Evolutionary conservation across 2,113 vertebrate genomes (phyloP), one percentile per base, ranked within the genome.

Genomic region (Dasypus novemcinctus): DNA sequence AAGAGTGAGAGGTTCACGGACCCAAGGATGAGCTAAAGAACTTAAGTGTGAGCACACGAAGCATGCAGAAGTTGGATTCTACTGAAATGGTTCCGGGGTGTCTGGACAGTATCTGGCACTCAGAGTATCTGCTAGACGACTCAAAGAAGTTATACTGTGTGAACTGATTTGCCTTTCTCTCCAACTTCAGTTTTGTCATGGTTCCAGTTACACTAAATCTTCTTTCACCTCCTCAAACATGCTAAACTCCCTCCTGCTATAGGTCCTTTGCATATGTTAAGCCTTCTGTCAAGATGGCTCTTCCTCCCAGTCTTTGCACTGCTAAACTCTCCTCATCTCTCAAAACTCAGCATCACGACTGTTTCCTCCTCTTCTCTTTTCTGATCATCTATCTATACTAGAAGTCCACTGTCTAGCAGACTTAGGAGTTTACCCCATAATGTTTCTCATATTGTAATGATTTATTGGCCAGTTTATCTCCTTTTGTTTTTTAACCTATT

Each of bases 201-300:
- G 12, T 21, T 95, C 20, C 38, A 54, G 11, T 7, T 59, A 25
- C 15, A 10, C 1, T 63, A 43, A 46, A 63, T 74, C 1, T 31
- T 46, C 18, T 81, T 76, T 64, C 29, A 54, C 18, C 25, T 80
- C 14, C 8, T 63, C 46, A 63, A 61, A 68, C 80, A 80, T 20
- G 21, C 7, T 66, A 27, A 75, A 43, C 4, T 88, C 1, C 63
- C 31, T 13, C 13, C 14, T 71, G 17, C 23, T 9, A 9, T 20
- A 18, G 33, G 14, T 11, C 14, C 43, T 74, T 90, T 57, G 31
- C 33, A 6, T 14, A 10, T 52, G 5, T 29, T 38, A 4, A 10
- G 4, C 3, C 0, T 4, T 38, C 3, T 18, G 0, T 18, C 20
- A 66, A 20, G 15, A 13, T 41, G 1, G 3, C 4, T 71, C 7